These are phyloP conservation scores for Archocentrus centrarchus DNA, from an alignment of 2,113 vertebrate genomes.

Conservation along the genomic window DNA sequence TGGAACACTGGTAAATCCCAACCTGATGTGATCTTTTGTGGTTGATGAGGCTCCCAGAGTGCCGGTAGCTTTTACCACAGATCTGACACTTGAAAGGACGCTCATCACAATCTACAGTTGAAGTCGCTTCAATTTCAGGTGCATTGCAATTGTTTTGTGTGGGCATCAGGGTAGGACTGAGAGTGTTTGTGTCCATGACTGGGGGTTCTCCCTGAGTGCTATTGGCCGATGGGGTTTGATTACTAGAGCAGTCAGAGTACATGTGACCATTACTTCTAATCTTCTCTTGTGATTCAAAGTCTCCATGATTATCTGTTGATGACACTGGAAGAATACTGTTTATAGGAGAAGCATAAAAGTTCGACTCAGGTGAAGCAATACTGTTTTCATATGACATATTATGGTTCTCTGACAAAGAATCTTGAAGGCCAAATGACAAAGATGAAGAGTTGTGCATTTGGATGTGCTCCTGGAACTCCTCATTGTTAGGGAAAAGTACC, in stretches of 20 bases:
- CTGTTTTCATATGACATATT: constrained; percentile 66
- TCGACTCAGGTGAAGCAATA: constrained; percentile 70
- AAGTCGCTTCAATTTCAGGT: constrained; percentile 57
- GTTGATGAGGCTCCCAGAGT: constrained; percentile 92
- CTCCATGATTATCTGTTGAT: constrained; percentile 76
- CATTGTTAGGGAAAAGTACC: constrained; percentile 74
- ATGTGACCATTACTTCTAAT: constrained; percentile 63
- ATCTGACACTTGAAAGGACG: constrained; percentile 84
- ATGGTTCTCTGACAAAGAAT: constrained; percentile 63
- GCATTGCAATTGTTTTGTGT: constrained; percentile 43
- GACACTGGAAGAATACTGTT: constrained; percentile 79
- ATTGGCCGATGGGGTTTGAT: constrained; percentile 61
- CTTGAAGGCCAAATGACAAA: constrained; percentile 69
- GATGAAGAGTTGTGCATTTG: constrained; percentile 83
- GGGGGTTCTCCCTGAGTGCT: constrained; percentile 72
- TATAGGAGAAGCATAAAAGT: constrained; percentile 74
- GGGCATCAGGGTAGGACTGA: constrained; percentile 27
- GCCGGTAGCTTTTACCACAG: constrained; percentile 90
- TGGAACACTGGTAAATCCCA: constrained; percentile 85
- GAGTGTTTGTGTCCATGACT: constrained; percentile 48
- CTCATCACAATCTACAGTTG: constrained; percentile 59
- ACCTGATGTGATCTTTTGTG: constrained; percentile 91
- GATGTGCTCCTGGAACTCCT: constrained; percentile 82
- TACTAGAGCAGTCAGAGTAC: constrained; percentile 80
- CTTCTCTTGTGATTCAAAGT: constrained; percentile 75